phyloP scores from a whole-genome alignment of 2,888 invertebrate species.

The Ectemnius cavifrons region DNA sequence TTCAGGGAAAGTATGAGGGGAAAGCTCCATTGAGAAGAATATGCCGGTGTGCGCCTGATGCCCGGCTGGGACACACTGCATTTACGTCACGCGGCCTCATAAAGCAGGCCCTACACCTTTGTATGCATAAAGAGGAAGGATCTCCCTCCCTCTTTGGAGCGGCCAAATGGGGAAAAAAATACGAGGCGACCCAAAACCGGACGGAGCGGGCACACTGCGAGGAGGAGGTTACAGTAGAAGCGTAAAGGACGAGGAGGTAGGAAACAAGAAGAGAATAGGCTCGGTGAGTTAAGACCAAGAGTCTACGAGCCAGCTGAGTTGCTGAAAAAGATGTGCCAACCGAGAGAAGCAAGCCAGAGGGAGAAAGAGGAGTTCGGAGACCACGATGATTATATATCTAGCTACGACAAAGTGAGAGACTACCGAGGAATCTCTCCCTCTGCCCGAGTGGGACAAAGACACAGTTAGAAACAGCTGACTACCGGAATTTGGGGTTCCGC shows the following conservation, averaged over 20 bases:
- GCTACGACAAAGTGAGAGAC: slow-evolving; percentile 48
- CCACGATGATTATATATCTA: slow-evolving; percentile 63
- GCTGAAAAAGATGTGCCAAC: slow-evolving; percentile 48
- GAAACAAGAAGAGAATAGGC: slow-evolving; percentile 20
- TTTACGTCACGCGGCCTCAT: slow-evolving; percentile 50
- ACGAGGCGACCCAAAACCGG: slow-evolving; percentile 59
- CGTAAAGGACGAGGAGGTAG: slow-evolving; percentile 9
- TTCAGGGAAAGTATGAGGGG: slow-evolving; percentile 23
- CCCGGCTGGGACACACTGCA: slow-evolving; percentile 40
- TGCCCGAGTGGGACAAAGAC: slow-evolving; percentile 58
- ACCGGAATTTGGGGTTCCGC: slow-evolving; percentile 74
- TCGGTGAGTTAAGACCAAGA: slow-evolving; percentile 31
- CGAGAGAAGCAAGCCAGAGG: slow-evolving; percentile 42
- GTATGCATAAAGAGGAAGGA: slow-evolving; percentile 46
- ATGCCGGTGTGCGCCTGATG: slow-evolving; percentile 29
- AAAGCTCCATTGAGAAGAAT: slow-evolving; percentile 51
- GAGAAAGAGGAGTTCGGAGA: slow-evolving; percentile 8
- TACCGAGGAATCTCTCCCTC: slow-evolving; percentile 32
- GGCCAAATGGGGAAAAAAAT: slow-evolving; percentile 50
- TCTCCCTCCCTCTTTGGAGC: slow-evolving; percentile 24
- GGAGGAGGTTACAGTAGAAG: slow-evolving; percentile 42
- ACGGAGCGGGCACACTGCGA: slow-evolving; percentile 40
- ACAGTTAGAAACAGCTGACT: slow-evolving; percentile 72
- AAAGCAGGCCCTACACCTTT: slow-evolving; percentile 58
- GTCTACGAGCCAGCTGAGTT: slow-evolving; percentile 56